Evolutionary conservation across 2,888 invertebrate species (phyloP).

Genomic region (Eupithecia subfuscata): DNA sequence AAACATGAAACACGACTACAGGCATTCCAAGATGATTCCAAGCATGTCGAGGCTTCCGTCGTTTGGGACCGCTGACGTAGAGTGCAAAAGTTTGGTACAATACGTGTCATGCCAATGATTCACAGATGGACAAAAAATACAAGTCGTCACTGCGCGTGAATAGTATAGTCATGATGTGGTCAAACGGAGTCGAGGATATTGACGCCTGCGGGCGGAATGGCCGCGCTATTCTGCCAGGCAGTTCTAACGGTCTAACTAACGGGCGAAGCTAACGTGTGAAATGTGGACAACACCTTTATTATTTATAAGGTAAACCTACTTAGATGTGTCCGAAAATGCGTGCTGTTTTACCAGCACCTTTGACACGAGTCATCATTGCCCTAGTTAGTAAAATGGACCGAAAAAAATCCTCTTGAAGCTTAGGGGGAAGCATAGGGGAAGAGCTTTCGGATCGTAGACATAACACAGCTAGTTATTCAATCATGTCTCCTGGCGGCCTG

Average conservation of each 20-base stretch:
- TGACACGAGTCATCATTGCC: background rate
- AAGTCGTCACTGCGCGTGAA: slow-evolving; percentile 10
- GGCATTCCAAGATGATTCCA: background rate
- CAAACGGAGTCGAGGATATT: slow-evolving; percentile 20
- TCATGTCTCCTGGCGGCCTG: slow-evolving; percentile 61
- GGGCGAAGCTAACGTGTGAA: slow-evolving; percentile 6
- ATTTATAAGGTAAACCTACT: background rate
- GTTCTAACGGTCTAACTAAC: slow-evolving; percentile 29
- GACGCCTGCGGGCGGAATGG: slow-evolving; percentile 9
- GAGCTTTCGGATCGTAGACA: background rate
- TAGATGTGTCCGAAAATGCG: background rate
- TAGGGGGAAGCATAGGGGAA: background rate
- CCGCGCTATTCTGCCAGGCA: slow-evolving; percentile 18
- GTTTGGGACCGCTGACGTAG: slow-evolving; percentile 17
- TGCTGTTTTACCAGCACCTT: background rate
- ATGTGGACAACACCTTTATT: background rate
- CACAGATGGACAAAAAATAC: slow-evolving; percentile 30
- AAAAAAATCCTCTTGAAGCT: background rate
- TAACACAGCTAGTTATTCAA: slow-evolving; percentile 3
- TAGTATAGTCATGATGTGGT: slow-evolving; percentile 12
- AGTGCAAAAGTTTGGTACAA: slow-evolving; percentile 13
- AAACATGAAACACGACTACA: background rate
- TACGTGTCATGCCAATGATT: slow-evolving; percentile 32
- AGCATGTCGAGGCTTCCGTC: too few species aligned
- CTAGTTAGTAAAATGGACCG: background rate